These are phyloP conservation scores for Phoxinus phoxinus DNA, from an alignment of 2,113 vertebrate species.

Conservation along the genomic window DNA sequence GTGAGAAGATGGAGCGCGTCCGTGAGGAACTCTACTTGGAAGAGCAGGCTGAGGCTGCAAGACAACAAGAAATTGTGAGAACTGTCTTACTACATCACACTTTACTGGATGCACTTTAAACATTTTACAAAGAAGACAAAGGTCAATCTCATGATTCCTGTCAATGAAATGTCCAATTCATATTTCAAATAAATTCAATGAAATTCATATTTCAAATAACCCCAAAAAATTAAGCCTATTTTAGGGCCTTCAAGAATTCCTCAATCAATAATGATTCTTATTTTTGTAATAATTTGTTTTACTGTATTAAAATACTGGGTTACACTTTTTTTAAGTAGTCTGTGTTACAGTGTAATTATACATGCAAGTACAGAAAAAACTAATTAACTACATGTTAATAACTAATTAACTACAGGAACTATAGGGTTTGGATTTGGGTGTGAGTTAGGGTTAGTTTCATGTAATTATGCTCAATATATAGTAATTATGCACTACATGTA, in stretches of 20 bases:
- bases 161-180: background rate
- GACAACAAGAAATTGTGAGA: conserved; percentile 82
- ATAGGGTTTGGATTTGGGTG: no score
- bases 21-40: conserved; percentile 85
- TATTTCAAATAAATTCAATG: background rate
- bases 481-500: no score
- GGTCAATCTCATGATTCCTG: background rate
- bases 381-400: no score
- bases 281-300: no score
- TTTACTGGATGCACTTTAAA: background rate
- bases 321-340: no score
- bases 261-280: no score
- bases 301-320: no score
- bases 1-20: conserved; percentile 83
- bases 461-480: no score
- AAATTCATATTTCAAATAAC: background rate
- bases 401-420: no score
- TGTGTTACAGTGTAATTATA: no score
- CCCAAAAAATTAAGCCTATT: background rate
- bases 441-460: no score
- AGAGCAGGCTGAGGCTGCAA: conserved; percentile 79
- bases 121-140: background rate
- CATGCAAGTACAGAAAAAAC: no score
- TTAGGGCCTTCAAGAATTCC: background rate
- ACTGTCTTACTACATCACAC: background rate